These are phyloP conservation scores for Pristis pectinata DNA, from an alignment of 2,797 vertebrate genomes.

Conservation along the genomic window DNA sequence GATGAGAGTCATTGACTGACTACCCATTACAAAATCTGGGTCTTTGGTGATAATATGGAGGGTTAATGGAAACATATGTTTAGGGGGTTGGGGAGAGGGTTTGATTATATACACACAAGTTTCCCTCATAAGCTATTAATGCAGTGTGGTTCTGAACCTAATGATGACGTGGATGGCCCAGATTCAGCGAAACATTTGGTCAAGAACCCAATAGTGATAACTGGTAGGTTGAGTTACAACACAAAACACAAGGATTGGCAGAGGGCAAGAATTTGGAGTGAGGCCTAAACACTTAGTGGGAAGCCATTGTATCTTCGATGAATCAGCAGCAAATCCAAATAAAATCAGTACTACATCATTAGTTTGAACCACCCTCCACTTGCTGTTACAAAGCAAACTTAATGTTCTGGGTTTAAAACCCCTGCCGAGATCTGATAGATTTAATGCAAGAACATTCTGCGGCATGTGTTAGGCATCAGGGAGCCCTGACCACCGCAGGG, in stretches of 20 bases:
- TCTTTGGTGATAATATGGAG: no score
- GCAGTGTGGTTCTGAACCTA: not conserved
- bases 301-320: no score
- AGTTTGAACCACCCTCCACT: not conserved
- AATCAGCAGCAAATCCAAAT: no score
- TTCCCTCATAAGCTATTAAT: not conserved
- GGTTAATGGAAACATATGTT: no score
- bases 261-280: no score
- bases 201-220: not conserved
- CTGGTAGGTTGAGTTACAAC: not conserved
- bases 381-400: no score
- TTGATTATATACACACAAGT: not conserved
- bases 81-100: no score
- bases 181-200: not conserved
- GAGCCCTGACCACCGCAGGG: not conserved
- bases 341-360: not conserved
- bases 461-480: not conserved
- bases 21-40: no score
- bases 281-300: no score
- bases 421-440: not conserved
- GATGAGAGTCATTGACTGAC: no score
- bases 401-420: no score
- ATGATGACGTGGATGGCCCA: not conserved
- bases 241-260: no score
- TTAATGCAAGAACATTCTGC: not conserved